Percentiles rank a stretch among this genome's conserved stretches.
phyloP scores from a whole-genome alignment of 1,140 invertebrate genomes.

The Drosophila ohnishii region DNA sequence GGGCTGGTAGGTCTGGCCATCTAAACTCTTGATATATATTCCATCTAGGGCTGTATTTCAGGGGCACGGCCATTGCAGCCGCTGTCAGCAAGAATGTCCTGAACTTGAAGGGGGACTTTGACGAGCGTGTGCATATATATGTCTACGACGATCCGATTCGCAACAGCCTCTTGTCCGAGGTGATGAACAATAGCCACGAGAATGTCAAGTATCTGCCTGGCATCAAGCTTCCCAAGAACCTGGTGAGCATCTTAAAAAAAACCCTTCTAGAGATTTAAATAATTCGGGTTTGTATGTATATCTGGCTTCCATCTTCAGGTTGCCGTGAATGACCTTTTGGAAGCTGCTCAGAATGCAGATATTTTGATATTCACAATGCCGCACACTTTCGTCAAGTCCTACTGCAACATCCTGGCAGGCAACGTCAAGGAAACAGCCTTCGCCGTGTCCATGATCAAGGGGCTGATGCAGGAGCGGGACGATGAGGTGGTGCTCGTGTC shows the following conservation, averaged over 20 bases:
- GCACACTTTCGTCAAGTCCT: conserved; percentile 95
- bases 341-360: conserved; percentile 95
- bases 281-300: neutral
- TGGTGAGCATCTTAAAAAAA: conserved; percentile 38
- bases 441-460: conserved; percentile 97
- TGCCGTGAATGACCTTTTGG: conserved; percentile 95
- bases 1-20: conserved; percentile 50
- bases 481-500: conserved; percentile 97
- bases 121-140: conserved; percentile 60
- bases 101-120: conserved; percentile 14
- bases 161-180: conserved; percentile 44
- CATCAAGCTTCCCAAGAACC: conserved; percentile 52
- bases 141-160: conserved; percentile 56
- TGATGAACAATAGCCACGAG: conserved; percentile 64
- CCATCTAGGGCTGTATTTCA: conserved; percentile 8
- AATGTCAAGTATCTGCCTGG: conserved; percentile 70
- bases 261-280: neutral
- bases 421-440: conserved; percentile 95
- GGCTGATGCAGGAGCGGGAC: conserved; percentile 92
- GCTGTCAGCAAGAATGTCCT: conserved; percentile 55
- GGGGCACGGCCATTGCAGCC: conserved; percentile 68
- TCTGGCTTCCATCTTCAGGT: conserved; percentile 86
- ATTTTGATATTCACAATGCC: conserved; percentile 98
- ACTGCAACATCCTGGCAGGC: conserved; percentile 92
- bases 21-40: neutral